Evolutionary conservation across 2,888 invertebrate species (phyloP).

Genomic region (Drosophila phalerata): DNA sequence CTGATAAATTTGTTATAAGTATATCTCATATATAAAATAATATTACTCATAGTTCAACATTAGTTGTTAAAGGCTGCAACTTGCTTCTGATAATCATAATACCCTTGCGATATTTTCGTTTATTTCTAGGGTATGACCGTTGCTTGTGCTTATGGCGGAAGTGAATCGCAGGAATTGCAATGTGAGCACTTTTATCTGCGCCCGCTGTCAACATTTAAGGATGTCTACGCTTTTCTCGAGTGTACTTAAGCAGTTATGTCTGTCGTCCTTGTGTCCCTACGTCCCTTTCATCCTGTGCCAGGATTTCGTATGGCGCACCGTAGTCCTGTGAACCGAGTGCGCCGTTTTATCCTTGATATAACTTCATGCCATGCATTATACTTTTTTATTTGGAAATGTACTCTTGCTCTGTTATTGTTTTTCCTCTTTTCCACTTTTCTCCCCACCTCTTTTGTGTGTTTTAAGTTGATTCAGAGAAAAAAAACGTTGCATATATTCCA

Average conservation of each 20-base stretch:
- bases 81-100: background rate
- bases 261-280: conserved; percentile 18
- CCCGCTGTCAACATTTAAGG: conserved; percentile 67
- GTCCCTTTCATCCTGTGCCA: conserved; percentile 19
- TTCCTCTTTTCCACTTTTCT: conserved; percentile 1
- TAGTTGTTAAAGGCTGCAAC: too few species aligned
- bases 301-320: background rate
- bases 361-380: conserved; percentile 50
- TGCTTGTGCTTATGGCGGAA: conserved; percentile 49
- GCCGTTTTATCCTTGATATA: conserved; percentile 49
- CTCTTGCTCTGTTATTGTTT: conserved; percentile 32
- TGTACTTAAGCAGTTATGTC: conserved; percentile 65
- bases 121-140: conserved; percentile 34
- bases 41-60: too few species aligned
- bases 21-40: too few species aligned
- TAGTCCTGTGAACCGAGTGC: conserved; percentile 15
- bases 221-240: conserved; percentile 53
- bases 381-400: conserved; percentile 43
- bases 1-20: too few species aligned
- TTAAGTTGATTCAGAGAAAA: conserved; percentile 6
- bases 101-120: background rate
- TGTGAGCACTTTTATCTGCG: conserved; percentile 73
- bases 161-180: conserved; percentile 65
- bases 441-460: conserved; percentile 20
- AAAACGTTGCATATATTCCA: conserved; percentile 39